Evolutionary conservation across 2,888 invertebrate genomes (phyloP), one percentile per base, ranked within the genome.

Genomic region (Sisyra nigra): DNA sequence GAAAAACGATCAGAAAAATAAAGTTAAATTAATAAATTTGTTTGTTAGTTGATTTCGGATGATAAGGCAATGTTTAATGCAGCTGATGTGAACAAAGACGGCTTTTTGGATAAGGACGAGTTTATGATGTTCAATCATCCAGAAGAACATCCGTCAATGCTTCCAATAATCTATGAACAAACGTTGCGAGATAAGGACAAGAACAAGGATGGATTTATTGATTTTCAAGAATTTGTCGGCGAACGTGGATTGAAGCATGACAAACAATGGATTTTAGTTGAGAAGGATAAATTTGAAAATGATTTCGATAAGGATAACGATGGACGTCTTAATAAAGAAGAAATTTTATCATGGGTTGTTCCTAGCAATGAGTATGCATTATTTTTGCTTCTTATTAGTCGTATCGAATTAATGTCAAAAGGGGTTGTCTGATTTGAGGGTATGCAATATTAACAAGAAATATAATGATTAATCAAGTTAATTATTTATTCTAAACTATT

Each of bases 61-160:
- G 97, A 97, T 60, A 80, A 81, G 58, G 69, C 72, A 43, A 81
- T 93, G 68, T 98, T 94, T 67, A 62, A 71, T 41, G 77, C 77
- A 3, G 92, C 96, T 0, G 97, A 98, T 67, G 54, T 62, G 10
- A 76, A 96, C 59, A 70, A 75, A 13, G 91, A 98, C 62, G 84
- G 81, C 1, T 60, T 67, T 29, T 67, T 98, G 41, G 73, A 79
- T 53, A 55, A 69, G 2, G 66, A 73, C 2, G 97, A 98, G 62
- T 94, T 88, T 65, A 68, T 82, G 49, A 74, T 83, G 15, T 97
- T 96, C 62, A 79, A 85, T 37, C 91, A 89, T 60, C 97, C 98
- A 0, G 93, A 94, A 63, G 93, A 96, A 60, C 83, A 87, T 61
- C 78, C 78, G 24, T 72, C 75, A 55, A 96, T 97, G 96, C 68